These are phyloP conservation scores for Pachypanchax playfairii DNA, from an alignment of 2,113 vertebrate species.

Conservation along the genomic window DNA sequence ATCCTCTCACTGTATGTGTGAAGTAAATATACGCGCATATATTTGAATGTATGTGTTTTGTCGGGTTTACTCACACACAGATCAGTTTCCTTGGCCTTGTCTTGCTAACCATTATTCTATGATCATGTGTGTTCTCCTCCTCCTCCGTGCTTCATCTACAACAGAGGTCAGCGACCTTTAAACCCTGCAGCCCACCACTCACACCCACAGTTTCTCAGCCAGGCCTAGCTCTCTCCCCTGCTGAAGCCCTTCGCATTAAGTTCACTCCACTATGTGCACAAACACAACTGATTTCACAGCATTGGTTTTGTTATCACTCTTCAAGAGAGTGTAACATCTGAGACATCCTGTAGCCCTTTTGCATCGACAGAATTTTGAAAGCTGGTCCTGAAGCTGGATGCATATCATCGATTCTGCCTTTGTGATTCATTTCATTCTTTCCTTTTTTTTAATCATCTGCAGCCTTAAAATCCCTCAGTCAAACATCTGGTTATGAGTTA, in stretches of 20 bases:
- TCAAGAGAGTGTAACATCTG: constrained; percentile 56
- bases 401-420: constrained; percentile 19
- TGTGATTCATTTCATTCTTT: neutral
- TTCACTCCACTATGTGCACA: constrained; percentile 13
- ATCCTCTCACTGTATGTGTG: neutral
- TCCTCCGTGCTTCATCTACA: constrained; percentile 69
- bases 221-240: constrained; percentile 35
- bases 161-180: constrained; percentile 63
- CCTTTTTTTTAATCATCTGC: neutral
- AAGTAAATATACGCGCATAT: neutral
- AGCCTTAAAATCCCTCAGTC: constrained; percentile 1
- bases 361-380: constrained; percentile 38
- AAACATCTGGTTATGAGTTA: constrained; percentile 28
- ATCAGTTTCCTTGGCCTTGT: constrained; percentile 47
- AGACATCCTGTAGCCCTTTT: constrained; percentile 50
- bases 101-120: constrained; percentile 40
- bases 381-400: constrained; percentile 15
- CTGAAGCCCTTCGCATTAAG: constrained; percentile 17
- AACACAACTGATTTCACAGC: constrained; percentile 34
- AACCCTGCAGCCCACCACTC: constrained; percentile 62
- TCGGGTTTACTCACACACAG: constrained; percentile 28
- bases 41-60: neutral
- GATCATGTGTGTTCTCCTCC: constrained; percentile 55
- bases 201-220: constrained; percentile 63
- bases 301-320: constrained; percentile 51